Conservation (phyloP, 2,888 invertebrate species). For the Drosophila suboccidentalis region DNA sequence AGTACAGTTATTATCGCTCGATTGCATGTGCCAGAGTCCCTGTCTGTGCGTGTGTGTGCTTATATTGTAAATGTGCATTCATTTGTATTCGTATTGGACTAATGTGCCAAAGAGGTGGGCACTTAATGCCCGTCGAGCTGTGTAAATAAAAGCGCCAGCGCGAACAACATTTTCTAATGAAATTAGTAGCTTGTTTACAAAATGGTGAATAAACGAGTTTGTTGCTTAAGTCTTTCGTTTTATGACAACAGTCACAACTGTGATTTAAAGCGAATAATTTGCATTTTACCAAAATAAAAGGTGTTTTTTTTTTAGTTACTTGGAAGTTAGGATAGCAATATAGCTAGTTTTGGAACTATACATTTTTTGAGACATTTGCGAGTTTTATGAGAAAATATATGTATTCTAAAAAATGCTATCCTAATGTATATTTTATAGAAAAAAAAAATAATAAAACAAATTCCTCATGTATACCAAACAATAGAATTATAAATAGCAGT, state of each 20-base stretch:
- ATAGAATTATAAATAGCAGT: no score
- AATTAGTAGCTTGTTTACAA: slow-evolving; percentile 67
- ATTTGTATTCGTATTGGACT: slow-evolving; percentile 77
- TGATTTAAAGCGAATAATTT: slow-evolving; percentile 14
- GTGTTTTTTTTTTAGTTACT: neutral
- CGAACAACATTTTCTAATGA: slow-evolving; percentile 54
- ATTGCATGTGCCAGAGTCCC: slow-evolving; percentile 52
- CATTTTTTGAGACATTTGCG: neutral
- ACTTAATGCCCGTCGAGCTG: slow-evolving; percentile 71
- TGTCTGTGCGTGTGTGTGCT: slow-evolving; percentile 32
- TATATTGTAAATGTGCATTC: slow-evolving; percentile 77
- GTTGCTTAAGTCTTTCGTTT: slow-evolving; percentile 66
- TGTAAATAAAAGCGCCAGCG: slow-evolving; percentile 68
- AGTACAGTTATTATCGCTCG: slow-evolving; percentile 76
- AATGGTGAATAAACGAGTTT: slow-evolving; percentile 65
- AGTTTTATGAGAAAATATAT: no score
- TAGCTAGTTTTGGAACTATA: neutral
- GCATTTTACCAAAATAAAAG: neutral
- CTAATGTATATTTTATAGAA: no score
- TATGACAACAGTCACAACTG: slow-evolving; percentile 13
- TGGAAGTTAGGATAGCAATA: neutral
- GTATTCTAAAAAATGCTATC: no score
- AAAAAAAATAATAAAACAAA: no score
- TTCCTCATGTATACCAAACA: no score
- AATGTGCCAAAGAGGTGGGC: slow-evolving; percentile 78